Conservation (phyloP, 1,140 invertebrate genomes). For the Macrotrachela quadricornifera region DNA sequence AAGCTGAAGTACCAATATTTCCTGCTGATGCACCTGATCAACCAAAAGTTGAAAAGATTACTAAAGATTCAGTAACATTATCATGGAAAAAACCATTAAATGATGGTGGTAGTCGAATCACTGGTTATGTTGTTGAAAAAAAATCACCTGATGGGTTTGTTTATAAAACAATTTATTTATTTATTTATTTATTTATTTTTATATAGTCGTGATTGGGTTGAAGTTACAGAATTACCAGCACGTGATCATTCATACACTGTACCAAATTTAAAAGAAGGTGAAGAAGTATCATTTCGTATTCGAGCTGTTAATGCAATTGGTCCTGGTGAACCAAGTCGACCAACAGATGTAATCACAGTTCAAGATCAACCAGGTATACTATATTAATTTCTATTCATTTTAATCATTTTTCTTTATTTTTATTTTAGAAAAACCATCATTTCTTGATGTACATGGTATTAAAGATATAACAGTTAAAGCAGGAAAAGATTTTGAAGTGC, state of each 20-base stretch:
- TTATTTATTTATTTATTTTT: too few relatives aligned
- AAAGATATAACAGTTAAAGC: conserved; percentile 83
- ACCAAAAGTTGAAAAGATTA: conserved; percentile 78
- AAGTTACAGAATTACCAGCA: conserved; percentile 7
- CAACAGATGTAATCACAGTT: conserved; percentile 53
- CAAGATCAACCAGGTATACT: conserved; percentile 57
- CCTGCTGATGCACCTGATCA: conserved; percentile 53
- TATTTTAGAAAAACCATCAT: conserved; percentile 69
- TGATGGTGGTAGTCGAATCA: conserved; percentile 81
- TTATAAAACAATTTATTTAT: not conserved
- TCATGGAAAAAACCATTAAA: conserved; percentile 74
- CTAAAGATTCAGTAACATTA: conserved; percentile 75
- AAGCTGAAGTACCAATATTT: conserved; percentile 55
- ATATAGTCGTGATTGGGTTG: conserved; percentile 9
- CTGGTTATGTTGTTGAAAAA: conserved; percentile 78
- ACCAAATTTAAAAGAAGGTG: conserved; percentile 66
- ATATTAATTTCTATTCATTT: not conserved
- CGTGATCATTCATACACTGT: conserved; percentile 31
- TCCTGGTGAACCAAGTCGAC: conserved; percentile 66
- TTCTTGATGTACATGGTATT: conserved; percentile 74
- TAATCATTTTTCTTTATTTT: not conserved
- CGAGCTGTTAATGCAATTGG: conserved; percentile 82
- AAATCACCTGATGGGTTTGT: conserved; percentile 38
- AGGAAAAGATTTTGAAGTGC: conserved; percentile 86
- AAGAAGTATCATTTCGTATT: conserved; percentile 83